Evolutionary conservation across 2,113 vertebrate genomes (phyloP), one percentile per base, ranked within the genome.

Genomic region (Mola mola): DNA sequence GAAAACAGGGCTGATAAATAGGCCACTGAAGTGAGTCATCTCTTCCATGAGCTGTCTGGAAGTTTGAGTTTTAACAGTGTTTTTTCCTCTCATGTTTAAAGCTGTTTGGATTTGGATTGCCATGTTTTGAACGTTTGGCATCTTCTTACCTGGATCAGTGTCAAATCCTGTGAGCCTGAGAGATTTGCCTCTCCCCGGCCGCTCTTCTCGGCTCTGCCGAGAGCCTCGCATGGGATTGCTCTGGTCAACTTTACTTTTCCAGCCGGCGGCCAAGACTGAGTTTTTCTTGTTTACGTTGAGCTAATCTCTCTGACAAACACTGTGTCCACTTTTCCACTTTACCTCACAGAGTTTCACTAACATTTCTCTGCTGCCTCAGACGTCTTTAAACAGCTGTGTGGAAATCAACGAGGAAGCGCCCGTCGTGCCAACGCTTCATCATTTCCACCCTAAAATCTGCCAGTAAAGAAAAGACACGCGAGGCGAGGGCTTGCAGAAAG

Each of bases 81-180:
- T 66, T 79, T 38, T 83, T 62, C 53, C 20, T 67, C 64, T 49
- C 4, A n/a, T 51, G 48, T 81, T 77, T 42, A 36, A 61, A 70
- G 59, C 78, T 48, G 60, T 72, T 83, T 75, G 74, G 49, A 66
- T 72, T 83, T 72, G 74, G 49, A 66, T 69, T 47, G 41, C 62
- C 7, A 26, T 44, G 68, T 82, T 84, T 70, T 78, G 61, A 81
- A 61, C 61, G 57, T 77, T 81, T 72, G 82, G 58, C 76, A 72
- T 88, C 66, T 79, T 66, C 63, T 51, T 72, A 88, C 71, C 77
- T 87, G 82, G 84, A 88, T 75, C 78, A 47, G 21, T 19, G 55
- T 88, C 75, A 75, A 78, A 66, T 63, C 69, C 61, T 66, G 40
- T 56, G 65, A 81, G 66, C 62, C 74, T 5, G 22, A 60, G 44